Base-by-base conservation (phyloP, 2,797 vertebrate genomes). In the Smutsia temminckii region DNA sequence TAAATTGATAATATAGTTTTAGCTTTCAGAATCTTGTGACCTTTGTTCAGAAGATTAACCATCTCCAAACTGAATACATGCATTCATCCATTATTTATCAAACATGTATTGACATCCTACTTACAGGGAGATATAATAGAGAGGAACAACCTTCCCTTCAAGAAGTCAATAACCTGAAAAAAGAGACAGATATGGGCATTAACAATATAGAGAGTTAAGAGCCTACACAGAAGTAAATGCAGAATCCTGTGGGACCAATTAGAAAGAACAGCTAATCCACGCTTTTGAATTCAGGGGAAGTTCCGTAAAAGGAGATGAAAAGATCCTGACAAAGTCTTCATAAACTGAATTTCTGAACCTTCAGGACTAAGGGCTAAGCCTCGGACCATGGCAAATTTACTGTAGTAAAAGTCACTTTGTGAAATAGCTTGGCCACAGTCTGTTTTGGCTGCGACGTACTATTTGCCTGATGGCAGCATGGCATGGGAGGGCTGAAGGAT, bases 51-150 rank as follows among this genome's bases (percentile, higher is more conserved):
- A 90, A 74, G 49, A 72, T 2, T 79, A 81, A 87, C 7, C 53
- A n/a, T 69, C 77, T 90, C 71, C 49, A 59, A 61, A 80, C 27
- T 75, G n/a, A 95, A 80, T 63, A 72, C 23, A 8, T 78, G 5
- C 29, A 68, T 81, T 53, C 20, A 68, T 34, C 92, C 66, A 57
- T 85, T 89, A 71, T 93, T 89, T 83, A 92, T 68, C 53, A 93
- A 92, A 90, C 42, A 55, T 29, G 3, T 61, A 51, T 71, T 37
- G 61, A 85, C 59, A 42, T 25, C 25, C 53, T 80, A 25, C 23
- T 40, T 77, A 25, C 16, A 80, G n/a, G 64, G 57, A 85, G n/a
- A 71, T 42, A 61, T 5, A 85, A 68, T 16, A 42, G 51, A 53
- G 2, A 81, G 11, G 46, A 49, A 21, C 42, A 83, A 21, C 3